Evolutionary conservation across 2,797 vertebrate species (phyloP).

Genomic region (Mormyrops boulengeri): DNA sequence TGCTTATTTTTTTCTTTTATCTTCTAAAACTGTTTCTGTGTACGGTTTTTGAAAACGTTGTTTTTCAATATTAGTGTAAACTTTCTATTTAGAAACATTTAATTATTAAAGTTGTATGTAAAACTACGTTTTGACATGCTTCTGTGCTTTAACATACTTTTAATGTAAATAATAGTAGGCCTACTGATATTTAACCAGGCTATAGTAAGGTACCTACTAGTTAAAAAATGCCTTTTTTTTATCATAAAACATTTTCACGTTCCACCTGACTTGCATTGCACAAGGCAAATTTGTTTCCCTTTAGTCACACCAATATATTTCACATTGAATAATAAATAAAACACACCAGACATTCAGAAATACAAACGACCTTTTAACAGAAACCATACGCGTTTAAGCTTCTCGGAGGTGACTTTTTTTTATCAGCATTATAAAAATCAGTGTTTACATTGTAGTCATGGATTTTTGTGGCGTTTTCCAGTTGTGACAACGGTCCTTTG

Average conservation of each 20-base stretch:
- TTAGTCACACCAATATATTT: background rate
- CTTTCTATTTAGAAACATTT: constrained; percentile 11
- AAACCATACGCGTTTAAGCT: background rate
- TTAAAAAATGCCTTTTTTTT: background rate
- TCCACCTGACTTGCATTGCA: background rate
- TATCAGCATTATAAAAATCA: background rate
- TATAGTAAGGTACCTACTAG: background rate
- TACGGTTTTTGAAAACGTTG: constrained; percentile 1
- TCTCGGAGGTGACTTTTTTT: background rate
- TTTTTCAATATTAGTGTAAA: background rate
- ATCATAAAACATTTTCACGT: background rate
- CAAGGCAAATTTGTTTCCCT: background rate
- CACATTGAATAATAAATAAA: background rate
- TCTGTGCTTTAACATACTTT: background rate
- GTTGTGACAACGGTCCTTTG: too few relatives aligned
- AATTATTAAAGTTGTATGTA: background rate
- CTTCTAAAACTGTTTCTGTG: background rate
- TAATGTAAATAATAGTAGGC: background rate
- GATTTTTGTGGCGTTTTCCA: too few relatives aligned
- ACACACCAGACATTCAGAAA: background rate
- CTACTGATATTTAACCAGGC: background rate
- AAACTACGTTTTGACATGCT: background rate
- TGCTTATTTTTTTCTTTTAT: background rate
- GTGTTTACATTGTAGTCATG: too few relatives aligned
- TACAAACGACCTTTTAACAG: background rate